Percentiles rank a stretch among this genome's conserved stretches.
phyloP scores from a whole-genome alignment of 2,888 invertebrate species.

The Dryocosmus kuriphilus region DNA sequence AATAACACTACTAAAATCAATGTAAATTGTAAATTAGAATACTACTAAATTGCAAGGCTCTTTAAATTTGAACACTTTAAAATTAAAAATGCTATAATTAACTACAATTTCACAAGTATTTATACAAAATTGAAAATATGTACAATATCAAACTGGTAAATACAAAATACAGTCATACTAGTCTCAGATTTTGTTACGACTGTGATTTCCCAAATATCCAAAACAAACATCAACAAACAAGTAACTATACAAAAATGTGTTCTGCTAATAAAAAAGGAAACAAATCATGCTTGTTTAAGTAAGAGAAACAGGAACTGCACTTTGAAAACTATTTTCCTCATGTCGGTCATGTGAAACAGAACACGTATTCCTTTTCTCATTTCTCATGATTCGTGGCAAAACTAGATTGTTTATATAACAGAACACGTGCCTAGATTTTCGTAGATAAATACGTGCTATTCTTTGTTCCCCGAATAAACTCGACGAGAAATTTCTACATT shows the following conservation, averaged over 20 bases:
- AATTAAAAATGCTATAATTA: no score
- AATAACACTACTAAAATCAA: no score
- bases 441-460: slow-evolving; percentile 23
- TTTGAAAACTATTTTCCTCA: slow-evolving; percentile 28
- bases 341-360: slow-evolving; percentile 24
- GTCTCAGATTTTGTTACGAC: slow-evolving; percentile 21
- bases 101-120: no score
- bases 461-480: background rate
- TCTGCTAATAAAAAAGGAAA: background rate
- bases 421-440: slow-evolving; percentile 18
- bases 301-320: slow-evolving; percentile 2
- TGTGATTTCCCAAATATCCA: background rate
- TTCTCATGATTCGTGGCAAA: slow-evolving; percentile 16
- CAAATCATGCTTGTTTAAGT: slow-evolving; percentile 5
- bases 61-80: no score
- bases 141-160: background rate
- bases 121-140: background rate
- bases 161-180: slow-evolving; percentile 12
- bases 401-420: slow-evolving; percentile 33
- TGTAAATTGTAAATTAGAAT: no score
- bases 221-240: background rate
- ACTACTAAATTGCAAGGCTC: no score
- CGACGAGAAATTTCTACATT: slow-evolving; percentile 4
- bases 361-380: slow-evolving; percentile 18
- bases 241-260: background rate